Conservation (phyloP, 2,888 invertebrate species). For the Melieria omissa region DNA sequence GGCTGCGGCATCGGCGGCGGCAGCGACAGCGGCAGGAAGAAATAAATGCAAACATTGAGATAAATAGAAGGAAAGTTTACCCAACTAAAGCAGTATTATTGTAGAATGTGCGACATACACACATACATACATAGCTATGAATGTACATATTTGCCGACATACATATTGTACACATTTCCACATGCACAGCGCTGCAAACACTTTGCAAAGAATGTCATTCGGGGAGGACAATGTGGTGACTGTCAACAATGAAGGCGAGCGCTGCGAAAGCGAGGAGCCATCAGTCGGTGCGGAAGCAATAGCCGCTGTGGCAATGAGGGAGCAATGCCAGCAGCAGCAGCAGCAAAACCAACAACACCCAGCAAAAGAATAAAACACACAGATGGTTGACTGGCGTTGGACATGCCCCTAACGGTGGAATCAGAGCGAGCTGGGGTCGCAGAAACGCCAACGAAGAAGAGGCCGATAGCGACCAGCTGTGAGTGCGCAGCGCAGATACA, state of each 20-base stretch:
- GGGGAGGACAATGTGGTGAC: not conserved
- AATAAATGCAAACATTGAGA: constrained; percentile 1
- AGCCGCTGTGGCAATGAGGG: too few species aligned
- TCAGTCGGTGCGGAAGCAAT: too few species aligned
- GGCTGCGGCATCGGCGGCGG: not conserved
- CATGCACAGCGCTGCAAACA: constrained; percentile 27
- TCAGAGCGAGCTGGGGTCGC: constrained; percentile 2
- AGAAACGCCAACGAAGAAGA: constrained; percentile 18
- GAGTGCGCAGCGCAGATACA: constrained; percentile 14
- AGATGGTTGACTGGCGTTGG: constrained; percentile 33
- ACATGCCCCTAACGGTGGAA: constrained; percentile 39
- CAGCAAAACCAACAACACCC: not conserved
- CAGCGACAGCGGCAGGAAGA: not conserved
- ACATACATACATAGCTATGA: constrained; percentile 12
- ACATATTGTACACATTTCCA: constrained; percentile 21
- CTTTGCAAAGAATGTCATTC: not conserved
- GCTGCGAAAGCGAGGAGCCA: too few species aligned
- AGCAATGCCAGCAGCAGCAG: too few species aligned
- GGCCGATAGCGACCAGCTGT: constrained; percentile 29
- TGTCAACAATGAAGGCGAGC: too few species aligned
- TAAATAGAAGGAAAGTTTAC: not conserved
- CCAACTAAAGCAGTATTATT: too few species aligned
- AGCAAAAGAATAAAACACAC: constrained; percentile 35
- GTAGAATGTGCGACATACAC: not conserved
- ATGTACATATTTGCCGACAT: not conserved